phyloP scores from a whole-genome alignment of 2,888 invertebrate genomes.

The Scaptomyza cyrtandrae region DNA sequence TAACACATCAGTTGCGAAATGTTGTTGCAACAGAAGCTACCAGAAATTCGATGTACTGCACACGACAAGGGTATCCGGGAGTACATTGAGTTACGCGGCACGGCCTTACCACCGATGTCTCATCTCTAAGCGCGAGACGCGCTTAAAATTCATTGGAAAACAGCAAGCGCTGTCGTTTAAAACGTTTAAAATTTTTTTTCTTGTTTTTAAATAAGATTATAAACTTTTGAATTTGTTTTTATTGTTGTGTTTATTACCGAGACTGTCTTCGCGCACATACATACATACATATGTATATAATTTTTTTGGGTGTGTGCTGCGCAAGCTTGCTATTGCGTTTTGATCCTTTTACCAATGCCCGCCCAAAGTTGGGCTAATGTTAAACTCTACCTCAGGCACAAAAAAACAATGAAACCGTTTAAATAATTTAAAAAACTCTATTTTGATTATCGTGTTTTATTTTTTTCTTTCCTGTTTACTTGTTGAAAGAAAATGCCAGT shows the following conservation, averaged over 20 bases:
- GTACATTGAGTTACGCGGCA: slow-evolving; percentile 59
- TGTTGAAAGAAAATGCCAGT: slow-evolving; percentile 47
- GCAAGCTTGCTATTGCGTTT: slow-evolving; percentile 43
- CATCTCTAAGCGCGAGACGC: slow-evolving; percentile 40
- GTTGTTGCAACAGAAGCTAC: not conserved
- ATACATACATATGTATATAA: slow-evolving; percentile 19
- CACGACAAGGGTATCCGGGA: slow-evolving; percentile 44
- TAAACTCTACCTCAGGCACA: slow-evolving; percentile 11
- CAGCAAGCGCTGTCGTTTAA: not conserved
- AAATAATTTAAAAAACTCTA: slow-evolving; percentile 14
- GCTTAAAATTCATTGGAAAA: not conserved
- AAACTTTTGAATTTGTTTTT: slow-evolving; percentile 57
- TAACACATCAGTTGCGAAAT: no score
- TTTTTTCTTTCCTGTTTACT: slow-evolving; percentile 50
- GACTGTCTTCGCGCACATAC: slow-evolving; percentile 38
- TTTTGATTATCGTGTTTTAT: slow-evolving; percentile 24
- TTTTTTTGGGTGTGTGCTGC: slow-evolving; percentile 65
- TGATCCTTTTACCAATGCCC: slow-evolving; percentile 5
- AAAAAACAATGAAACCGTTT: slow-evolving; percentile 21
- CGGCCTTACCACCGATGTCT: slow-evolving; percentile 54
- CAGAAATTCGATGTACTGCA: slow-evolving; percentile 6
- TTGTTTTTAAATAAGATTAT: slow-evolving; percentile 24
- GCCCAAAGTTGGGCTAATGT: slow-evolving; percentile 7
- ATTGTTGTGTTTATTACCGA: slow-evolving; percentile 53
- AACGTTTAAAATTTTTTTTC: slow-evolving; percentile 3